Conservation (phyloP, 2,113 vertebrate species). For the Phainopepla nitens region DNA sequence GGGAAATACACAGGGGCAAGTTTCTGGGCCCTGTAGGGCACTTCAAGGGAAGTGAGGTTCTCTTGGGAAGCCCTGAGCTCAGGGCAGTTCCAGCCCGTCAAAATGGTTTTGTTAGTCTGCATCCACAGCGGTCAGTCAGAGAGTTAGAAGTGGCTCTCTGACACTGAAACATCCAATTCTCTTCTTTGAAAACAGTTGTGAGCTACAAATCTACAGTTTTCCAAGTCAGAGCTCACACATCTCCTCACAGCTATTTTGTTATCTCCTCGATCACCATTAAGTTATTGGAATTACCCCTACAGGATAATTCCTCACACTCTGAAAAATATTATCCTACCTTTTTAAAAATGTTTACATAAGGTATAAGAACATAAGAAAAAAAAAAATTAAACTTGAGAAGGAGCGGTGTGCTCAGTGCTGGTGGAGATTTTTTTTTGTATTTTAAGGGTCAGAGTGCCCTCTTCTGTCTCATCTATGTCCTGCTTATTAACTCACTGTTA, state of each 20-base stretch:
- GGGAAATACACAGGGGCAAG: not conserved
- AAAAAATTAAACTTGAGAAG: not conserved
- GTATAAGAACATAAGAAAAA: not conserved
- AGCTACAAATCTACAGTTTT: not conserved
- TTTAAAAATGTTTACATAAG: not conserved
- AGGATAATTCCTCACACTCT: not conserved
- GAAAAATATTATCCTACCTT: not conserved
- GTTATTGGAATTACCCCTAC: not conserved
- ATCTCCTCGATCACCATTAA: not conserved
- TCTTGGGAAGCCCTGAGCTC: not conserved
- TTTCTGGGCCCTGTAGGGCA: not conserved
- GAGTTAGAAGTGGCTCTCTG: not conserved
- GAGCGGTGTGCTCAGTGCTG: rapidly evolving
- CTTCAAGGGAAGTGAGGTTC: not conserved
- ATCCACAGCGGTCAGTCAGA: not conserved
- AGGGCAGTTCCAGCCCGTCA: not conserved
- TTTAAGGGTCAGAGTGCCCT: conserved; percentile 24
- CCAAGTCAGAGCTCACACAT: not conserved
- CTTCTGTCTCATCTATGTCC: not conserved
- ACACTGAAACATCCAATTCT: not conserved
- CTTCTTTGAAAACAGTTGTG: not conserved
- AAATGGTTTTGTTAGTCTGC: not conserved
- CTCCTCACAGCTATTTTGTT: not conserved
- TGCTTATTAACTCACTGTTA: not conserved
- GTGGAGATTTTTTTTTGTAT: not conserved